A percentile compares a stretch with the other conserved stretches of the same genome.
phyloP scores from a whole-genome alignment of 2,888 invertebrate genomes.

The Apotomis betuletana region DNA sequence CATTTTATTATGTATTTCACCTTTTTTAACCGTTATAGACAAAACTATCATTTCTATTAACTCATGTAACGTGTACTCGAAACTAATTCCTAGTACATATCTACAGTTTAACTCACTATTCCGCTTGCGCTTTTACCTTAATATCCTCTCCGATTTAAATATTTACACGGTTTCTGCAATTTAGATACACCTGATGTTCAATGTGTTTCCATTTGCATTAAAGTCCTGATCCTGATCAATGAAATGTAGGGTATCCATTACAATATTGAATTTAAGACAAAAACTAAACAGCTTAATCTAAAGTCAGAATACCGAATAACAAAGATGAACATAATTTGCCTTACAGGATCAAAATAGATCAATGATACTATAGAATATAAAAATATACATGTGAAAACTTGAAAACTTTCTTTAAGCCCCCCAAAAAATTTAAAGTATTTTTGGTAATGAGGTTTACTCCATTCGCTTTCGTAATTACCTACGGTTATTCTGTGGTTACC shows the following conservation, averaged over 20 bases:
- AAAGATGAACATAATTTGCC: too few relatives aligned
- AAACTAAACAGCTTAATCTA: too few relatives aligned
- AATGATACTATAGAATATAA: not conserved
- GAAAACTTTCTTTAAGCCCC: not conserved
- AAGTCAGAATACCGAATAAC: too few relatives aligned
- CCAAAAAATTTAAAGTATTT: too few relatives aligned
- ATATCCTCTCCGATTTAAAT: conserved; percentile 73
- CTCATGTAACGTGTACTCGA: too few relatives aligned
- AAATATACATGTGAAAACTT: not conserved
- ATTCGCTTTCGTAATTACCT: not conserved
- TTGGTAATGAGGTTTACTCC: not conserved
- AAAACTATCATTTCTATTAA: too few relatives aligned
- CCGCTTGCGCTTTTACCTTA: conserved; percentile 27
- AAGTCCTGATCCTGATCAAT: conserved; percentile 42
- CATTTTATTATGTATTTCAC: too few relatives aligned
- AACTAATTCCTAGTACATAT: not conserved
- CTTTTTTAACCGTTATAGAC: too few relatives aligned
- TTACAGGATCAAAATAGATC: not conserved
- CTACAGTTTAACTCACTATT: not conserved
- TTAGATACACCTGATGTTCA: conserved; percentile 73
- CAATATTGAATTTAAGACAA: not conserved
- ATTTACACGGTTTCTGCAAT: conserved; percentile 72
- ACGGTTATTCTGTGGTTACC: too few relatives aligned
- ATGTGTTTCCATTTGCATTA: conserved; percentile 57
- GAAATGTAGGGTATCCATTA: conserved; percentile 6